A percentile compares a stretch with the other conserved stretches of the same genome.
Conservation (phyloP, 2,888 invertebrate genomes). For the Synanthedon tipuliformis region DNA sequence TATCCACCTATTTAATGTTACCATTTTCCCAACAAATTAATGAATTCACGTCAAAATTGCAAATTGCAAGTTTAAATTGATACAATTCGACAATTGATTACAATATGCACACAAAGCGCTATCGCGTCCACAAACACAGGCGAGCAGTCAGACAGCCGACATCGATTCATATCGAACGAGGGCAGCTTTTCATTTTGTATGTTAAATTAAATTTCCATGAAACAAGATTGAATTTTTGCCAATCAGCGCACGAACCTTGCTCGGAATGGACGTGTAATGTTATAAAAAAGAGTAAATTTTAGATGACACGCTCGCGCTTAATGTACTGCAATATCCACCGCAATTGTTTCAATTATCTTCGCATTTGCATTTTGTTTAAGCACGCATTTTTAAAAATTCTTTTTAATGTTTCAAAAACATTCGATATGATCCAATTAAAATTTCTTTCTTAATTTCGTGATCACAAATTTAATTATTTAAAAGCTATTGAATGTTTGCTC, state of each 20-base stretch:
- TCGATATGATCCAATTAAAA: no score
- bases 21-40: constrained; percentile 42
- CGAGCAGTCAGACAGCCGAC: constrained; percentile 58
- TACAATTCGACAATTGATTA: constrained; percentile 54
- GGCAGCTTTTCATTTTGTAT: constrained; percentile 66
- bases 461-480: no score
- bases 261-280: background rate
- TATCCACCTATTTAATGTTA: constrained; percentile 1
- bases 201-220: constrained; percentile 71
- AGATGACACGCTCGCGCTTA: background rate
- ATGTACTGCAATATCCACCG: background rate
- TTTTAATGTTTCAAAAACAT: no score
- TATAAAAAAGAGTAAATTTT: background rate
- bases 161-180: constrained; percentile 64
- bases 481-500: no score
- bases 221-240: constrained; percentile 71
- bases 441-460: no score
- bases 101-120: constrained; percentile 63
- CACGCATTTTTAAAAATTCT: no score
- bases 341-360: no score
- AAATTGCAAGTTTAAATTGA: constrained; percentile 61
- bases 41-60: constrained; percentile 60
- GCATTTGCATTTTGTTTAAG: no score
- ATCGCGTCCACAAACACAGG: constrained; percentile 58
- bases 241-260: constrained; percentile 47